Percentiles rank a stretch among this genome's conserved stretches.
phyloP scores from a whole-genome alignment of 2,888 invertebrate species.

The Cartodere bifasciata region DNA sequence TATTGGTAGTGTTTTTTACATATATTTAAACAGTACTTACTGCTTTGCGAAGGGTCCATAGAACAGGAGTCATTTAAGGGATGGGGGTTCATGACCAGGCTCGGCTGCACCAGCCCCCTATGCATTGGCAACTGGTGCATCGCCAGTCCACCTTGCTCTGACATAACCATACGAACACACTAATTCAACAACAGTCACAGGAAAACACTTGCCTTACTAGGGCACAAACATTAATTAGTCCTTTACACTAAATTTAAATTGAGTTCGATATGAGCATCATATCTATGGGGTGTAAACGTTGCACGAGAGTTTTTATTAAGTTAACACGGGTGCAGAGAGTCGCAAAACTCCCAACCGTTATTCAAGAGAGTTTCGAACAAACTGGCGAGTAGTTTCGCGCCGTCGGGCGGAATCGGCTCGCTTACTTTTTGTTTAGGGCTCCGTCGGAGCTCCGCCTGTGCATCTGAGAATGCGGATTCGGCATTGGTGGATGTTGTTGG shows the following conservation, averaged over 20 bases:
- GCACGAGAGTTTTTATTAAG: no score
- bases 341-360: slow-evolving; percentile 13
- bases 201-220: no score
- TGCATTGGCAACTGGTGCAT: slow-evolving; percentile 50
- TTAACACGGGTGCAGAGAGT: no score
- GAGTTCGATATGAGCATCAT: no score
- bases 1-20: no score
- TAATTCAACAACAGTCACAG: no score
- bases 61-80: slow-evolving; percentile 30
- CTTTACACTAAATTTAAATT: no score
- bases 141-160: slow-evolving; percentile 52
- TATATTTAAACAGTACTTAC: slow-evolving; percentile 24
- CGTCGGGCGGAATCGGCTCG: slow-evolving; percentile 20
- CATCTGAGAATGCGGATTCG: slow-evolving; percentile 9
- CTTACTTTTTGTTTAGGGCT: slow-evolving; percentile 16
- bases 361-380: slow-evolving; percentile 13
- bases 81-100: slow-evolving; percentile 46
- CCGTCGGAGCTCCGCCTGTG: slow-evolving; percentile 11
- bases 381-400: slow-evolving; percentile 15
- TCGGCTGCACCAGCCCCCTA: slow-evolving; percentile 45
- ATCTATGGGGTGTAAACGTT: no score
- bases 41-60: slow-evolving; percentile 29
- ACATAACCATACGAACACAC: slow-evolving; percentile 47
- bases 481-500: slow-evolving; percentile 26
- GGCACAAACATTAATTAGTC: no score